Base-by-base conservation (phyloP, 2,113 vertebrate genomes). In the Steatornis caripensis region DNA sequence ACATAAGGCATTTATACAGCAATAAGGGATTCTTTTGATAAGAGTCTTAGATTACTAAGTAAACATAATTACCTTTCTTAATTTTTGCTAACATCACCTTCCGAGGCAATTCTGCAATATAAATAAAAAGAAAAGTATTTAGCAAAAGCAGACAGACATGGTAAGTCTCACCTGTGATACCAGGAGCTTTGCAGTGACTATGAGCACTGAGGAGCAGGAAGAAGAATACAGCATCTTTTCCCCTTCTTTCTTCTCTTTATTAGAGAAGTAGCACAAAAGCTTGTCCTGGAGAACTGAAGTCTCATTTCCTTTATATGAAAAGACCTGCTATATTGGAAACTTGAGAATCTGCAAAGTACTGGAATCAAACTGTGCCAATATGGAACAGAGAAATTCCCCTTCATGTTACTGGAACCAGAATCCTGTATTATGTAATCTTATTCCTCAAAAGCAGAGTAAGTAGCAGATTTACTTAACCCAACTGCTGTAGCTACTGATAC, bases 31-130 rank as follows among this genome's bases (percentile, higher is more conserved):
- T n/a, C n/a, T n/a, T n/a, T n/a, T n/a, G n/a, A n/a, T 19, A 64
- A 49, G 5, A 65, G 26, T 24, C 24, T 75, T 34, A 76, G n/a
- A 36, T 75, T 32, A 54, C 1, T 9, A 58, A 6, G 11, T 53
- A 87, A 86, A 81, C 9, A 26, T 58, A 64, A 70, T 94, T 97
- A 97, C 97, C 97, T 93, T 72, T 64, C 43, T 87, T 84, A 43
- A 48, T 70, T 91, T 77, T 94, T 84, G 53, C 16, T 36, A 29
- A 41, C 12, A 27, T 49, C 72, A 5, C 65, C 89, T 90, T 97
- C 54, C 1, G 43, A 54, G 84, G 83, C 11, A 82, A 39, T 71
- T 87, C 97, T 97, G 84, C 15, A 97, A 96, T 30, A 74, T 2
- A 95, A 93, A 89, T 19, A 64, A 70, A 89, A 72, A 80, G 18